Conservation (phyloP, 53 echinoderm and acorn worm genomes). For the Paracentrotus lividus region DNA sequence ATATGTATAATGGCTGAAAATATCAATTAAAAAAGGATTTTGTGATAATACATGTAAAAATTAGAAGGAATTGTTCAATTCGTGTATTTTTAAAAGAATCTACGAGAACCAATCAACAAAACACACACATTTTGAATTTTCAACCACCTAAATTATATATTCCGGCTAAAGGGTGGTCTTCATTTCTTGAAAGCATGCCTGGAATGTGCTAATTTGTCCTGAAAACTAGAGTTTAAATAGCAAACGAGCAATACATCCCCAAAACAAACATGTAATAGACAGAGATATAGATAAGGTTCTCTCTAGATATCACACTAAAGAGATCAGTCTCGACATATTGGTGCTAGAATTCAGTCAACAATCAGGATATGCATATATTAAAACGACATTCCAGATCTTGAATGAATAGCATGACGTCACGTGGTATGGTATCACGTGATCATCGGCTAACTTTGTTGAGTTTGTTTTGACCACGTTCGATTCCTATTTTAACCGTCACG, state of each 20-base stretch:
- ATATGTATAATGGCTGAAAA: too few species aligned
- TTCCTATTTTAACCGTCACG: slow-evolving; percentile 30
- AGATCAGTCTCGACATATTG: slow-evolving; percentile 37
- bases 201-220: slow-evolving; percentile 66
- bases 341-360: slow-evolving; percentile 41
- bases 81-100: not conserved
- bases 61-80: not conserved
- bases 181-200: slow-evolving; percentile 3
- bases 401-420: slow-evolving; percentile 2
- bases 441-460: not conserved
- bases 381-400: not conserved
- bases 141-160: slow-evolving; percentile 23
- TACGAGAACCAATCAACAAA: not conserved
- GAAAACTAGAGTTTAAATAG: slow-evolving; percentile 6
- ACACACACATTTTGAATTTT: slow-evolving; percentile 22
- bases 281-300: slow-evolving; percentile 40
- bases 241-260: slow-evolving; percentile 56
- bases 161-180: slow-evolving; percentile 30
- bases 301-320: not conserved
- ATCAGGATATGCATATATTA: slow-evolving; percentile 49
- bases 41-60: not conserved
- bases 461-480: slow-evolving; percentile 38
- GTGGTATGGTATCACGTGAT: slow-evolving; percentile 16
- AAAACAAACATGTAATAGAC: slow-evolving; percentile 34
- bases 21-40: too few species aligned